Percentiles rank a stretch among this genome's conserved stretches.
These are phyloP conservation scores for Notiomystis cincta DNA, from an alignment of 2,113 vertebrate genomes.

Conservation along the genomic window DNA sequence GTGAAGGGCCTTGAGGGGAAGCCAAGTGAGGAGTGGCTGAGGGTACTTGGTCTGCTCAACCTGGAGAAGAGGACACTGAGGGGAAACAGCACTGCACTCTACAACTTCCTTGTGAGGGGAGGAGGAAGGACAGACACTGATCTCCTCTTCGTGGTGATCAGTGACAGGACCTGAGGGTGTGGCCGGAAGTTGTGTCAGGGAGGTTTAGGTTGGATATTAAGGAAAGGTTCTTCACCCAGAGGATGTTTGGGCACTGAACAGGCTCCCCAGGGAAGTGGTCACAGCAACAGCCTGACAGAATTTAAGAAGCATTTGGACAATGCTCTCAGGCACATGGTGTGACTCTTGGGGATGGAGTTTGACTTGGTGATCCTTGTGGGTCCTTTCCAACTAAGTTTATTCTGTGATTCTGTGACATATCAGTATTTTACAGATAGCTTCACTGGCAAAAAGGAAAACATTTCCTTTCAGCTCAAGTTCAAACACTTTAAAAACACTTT, in stretches of 20 bases:
- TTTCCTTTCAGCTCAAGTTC: neutral
- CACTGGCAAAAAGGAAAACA: neutral
- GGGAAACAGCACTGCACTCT: neutral
- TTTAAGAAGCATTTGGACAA: neutral
- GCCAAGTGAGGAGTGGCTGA: accelerated
- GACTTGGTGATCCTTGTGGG: neutral
- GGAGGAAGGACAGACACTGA: neutral
- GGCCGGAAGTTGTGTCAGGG: neutral
- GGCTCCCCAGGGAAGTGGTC: neutral
- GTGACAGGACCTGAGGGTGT: neutral
- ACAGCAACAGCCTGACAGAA: neutral
- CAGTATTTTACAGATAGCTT: neutral
- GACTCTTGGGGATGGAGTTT: no score
- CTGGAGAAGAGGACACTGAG: neutral
- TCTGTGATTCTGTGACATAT: neutral
- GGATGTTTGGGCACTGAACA: neutral
- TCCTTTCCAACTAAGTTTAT: neutral
- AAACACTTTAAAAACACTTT: neutral
- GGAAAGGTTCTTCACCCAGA: neutral
- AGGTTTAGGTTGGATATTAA: neutral
- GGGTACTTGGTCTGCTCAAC: neutral
- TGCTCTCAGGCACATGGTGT: neutral
- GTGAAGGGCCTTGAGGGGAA: neutral
- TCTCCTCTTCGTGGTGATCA: no score
- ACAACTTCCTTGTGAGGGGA: neutral